Conservation (phyloP, 2,888 invertebrate genomes). For the Ditylenchus weischeri region DNA sequence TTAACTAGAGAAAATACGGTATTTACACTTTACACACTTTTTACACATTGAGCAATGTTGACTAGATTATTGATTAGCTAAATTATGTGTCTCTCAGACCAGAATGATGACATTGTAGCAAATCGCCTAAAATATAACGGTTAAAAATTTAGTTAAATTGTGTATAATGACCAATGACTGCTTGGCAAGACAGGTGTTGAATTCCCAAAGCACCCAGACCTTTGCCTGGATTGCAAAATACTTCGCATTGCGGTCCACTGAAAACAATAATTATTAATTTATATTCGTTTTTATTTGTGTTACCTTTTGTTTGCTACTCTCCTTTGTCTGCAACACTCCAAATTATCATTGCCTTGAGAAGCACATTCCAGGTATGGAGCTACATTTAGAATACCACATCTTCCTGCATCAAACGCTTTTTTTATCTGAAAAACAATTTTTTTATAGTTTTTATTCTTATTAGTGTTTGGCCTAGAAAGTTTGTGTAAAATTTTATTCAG, state of each 20-base stretch:
- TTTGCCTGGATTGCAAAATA: slow-evolving; percentile 47
- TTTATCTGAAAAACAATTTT: slow-evolving; percentile 36
- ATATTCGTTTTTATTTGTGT: neutral
- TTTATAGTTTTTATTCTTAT: no score
- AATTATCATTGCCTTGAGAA: slow-evolving; percentile 49
- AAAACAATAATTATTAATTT: slow-evolving; percentile 18
- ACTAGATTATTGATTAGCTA: neutral
- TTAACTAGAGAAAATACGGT: no score
- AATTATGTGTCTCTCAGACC: slow-evolving; percentile 30
- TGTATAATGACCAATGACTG: slow-evolving; percentile 34
- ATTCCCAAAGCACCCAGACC: slow-evolving; percentile 49
- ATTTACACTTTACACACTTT: no score
- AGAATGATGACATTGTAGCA: slow-evolving; percentile 54
- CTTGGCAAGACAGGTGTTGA: slow-evolving; percentile 52
- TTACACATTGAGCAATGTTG: no score
- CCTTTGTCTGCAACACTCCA: slow-evolving; percentile 46
- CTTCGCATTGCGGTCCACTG: slow-evolving; percentile 55
- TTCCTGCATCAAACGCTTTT: slow-evolving; percentile 50
- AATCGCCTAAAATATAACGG: slow-evolving; percentile 27
- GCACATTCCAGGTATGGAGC: slow-evolving; percentile 56
- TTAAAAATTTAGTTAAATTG: no score
- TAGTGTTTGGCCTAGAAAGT: no score
- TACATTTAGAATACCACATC: slow-evolving; percentile 53
- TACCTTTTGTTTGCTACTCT: slow-evolving; percentile 48
- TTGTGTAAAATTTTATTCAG: no score